Evolutionary conservation across 1,140 invertebrate species (phyloP), one percentile per base, ranked within the genome.

Genomic region (Diorhabda carinulata): DNA sequence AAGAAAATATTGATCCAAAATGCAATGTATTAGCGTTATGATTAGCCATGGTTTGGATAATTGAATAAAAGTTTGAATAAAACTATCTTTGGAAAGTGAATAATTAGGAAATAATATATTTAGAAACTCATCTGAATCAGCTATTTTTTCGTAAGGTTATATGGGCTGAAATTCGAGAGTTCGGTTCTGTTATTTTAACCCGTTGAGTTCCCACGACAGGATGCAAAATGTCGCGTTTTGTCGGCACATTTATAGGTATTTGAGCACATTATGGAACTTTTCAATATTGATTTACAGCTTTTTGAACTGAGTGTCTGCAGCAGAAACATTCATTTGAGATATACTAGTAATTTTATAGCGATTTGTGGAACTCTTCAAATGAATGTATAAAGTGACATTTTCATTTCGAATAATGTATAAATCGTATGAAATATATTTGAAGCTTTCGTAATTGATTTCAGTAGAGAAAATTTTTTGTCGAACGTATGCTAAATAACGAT

Each of bases 181-280:
- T 52, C 47, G 47, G 47, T 43, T 10, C 61, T 62, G 61, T 9
- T 43, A 10, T 43, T 43, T 4, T 8, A 9, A 5, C 9, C 41
- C 10, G 61, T 44, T 62, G 43, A 10, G n/a, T 43, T 43, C 61
- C 61, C 42, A 43, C 56, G 42, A 65, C 56, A 56, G 44, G 25
- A 65, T 65, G 64, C 64, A 57, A 65, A 65, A 65, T 57, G 64
- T 47, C 42, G 6, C 56, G 64, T 65, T 65, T 65, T 65, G 64
- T 65, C 52, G 64, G 64, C 64, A 56, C 64, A 56, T 65, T 65
- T 65, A 57, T 56, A 44, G 52, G 10, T 65, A 65, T 65, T 65
- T 65, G 64, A 65, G 64, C 64, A 65, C 64, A 65, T 65, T 65
- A 65, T 65, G 45, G 56, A 65, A 65, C 40, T 56, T 65, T 57